Conservation (phyloP, 2,113 vertebrate species). For the Oncorhynchus tshawytscha region DNA sequence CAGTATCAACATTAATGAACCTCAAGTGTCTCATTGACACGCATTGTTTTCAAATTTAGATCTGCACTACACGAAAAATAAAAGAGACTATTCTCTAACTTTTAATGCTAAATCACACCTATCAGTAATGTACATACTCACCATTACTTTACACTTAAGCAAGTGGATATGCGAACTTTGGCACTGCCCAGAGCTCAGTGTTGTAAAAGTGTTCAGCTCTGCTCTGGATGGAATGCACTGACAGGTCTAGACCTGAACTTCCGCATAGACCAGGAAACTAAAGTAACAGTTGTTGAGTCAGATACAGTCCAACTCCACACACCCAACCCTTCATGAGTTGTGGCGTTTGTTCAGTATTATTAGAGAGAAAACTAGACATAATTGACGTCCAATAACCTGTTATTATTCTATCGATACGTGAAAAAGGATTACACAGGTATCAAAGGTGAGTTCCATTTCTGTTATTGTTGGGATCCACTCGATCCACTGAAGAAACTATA, state of each 20-base stretch:
- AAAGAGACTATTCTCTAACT: not conserved
- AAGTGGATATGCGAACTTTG: not conserved
- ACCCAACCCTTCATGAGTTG: constrained; percentile 32
- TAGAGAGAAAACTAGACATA: constrained; percentile 13
- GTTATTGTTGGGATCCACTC: not conserved
- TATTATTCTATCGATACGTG: constrained; percentile 16
- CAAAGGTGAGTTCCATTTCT: constrained; percentile 56
- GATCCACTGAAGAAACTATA: not conserved
- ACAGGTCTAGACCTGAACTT: constrained; percentile 77
- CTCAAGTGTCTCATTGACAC: not conserved
- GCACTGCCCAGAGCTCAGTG: constrained; percentile 31
- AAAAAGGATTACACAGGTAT: constrained; percentile 31
- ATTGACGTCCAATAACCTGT: constrained; percentile 27
- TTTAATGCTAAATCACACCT: not conserved
- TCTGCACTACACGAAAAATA: too few relatives aligned
- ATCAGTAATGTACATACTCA: not conserved
- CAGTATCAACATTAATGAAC: not conserved
- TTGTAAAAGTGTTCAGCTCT: constrained; percentile 55
- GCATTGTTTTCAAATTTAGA: too few relatives aligned
- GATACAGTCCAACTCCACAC: constrained; percentile 38
- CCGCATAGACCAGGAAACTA: constrained; percentile 72
- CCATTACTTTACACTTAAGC: constrained; percentile 29
- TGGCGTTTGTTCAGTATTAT: constrained; percentile 13
- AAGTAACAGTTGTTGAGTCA: constrained; percentile 47
- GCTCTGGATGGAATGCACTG: constrained; percentile 58